These are phyloP conservation scores for Gopherus evgoodei DNA, from an alignment of 2,113 vertebrate genomes.

Conservation along the genomic window DNA sequence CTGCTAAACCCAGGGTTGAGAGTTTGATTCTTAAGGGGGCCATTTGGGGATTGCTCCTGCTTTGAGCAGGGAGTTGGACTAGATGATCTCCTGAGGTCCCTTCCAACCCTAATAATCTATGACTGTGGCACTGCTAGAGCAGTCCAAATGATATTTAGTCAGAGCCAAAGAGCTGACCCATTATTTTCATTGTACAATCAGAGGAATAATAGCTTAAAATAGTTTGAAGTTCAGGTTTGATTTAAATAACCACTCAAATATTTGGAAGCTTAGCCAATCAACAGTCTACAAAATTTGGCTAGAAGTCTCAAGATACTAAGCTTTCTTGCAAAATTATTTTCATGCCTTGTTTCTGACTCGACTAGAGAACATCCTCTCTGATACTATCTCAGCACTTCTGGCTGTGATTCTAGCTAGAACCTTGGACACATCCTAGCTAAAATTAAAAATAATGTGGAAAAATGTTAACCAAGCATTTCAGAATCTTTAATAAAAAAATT, in stretches of 20 bases:
- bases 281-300: background rate
- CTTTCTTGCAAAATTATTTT: background rate
- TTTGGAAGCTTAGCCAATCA: background rate
- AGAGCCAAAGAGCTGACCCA: background rate
- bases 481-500: background rate
- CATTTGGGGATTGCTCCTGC: too few relatives aligned
- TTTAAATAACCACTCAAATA: background rate
- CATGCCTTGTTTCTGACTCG: background rate
- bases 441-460: background rate
- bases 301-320: background rate
- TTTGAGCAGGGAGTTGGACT: too few relatives aligned
- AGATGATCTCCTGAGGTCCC: too few relatives aligned
- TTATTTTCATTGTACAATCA: background rate
- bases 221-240: background rate
- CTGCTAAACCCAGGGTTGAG: too few relatives aligned
- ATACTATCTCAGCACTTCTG: background rate
- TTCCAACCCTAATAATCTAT: too few relatives aligned
- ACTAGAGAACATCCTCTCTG: background rate
- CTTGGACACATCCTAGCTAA: background rate
- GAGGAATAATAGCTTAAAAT: background rate
- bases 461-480: background rate
- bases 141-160: background rate
- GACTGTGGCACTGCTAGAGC: background rate
- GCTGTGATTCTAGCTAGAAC: background rate
- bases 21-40: too few relatives aligned